These are phyloP conservation scores for Drosophila pallidifrons DNA, from an alignment of 1,140 invertebrate genomes.

Conservation along the genomic window DNA sequence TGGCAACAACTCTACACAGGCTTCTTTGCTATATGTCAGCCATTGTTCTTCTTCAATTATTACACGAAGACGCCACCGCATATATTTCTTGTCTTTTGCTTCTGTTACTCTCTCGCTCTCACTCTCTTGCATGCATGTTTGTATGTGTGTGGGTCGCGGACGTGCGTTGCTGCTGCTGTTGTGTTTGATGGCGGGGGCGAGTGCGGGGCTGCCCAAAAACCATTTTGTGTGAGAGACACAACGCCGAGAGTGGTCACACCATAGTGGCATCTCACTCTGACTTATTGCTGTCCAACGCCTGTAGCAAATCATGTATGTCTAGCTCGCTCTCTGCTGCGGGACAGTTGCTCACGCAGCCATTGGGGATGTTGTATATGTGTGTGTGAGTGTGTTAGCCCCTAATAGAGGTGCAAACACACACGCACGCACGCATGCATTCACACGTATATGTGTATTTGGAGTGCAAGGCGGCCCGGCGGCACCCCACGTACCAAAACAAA, in stretches of 20 bases:
- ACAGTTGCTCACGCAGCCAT: constrained; percentile 40
- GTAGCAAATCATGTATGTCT: constrained; percentile 14
- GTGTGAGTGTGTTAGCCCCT: constrained; percentile 21
- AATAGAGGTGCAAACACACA: constrained; percentile 16
- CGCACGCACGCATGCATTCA: background rate
- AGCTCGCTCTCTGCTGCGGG: constrained; percentile 30
- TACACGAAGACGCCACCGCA: constrained; percentile 78
- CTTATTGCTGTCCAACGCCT: background rate
- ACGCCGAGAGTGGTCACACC: constrained; percentile 24
- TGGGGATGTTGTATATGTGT: constrained; percentile 27
- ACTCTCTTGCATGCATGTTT: constrained; percentile 10
- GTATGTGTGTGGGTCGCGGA: constrained; percentile 41
- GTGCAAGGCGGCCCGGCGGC: constrained; percentile 43
- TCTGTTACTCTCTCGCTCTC: constrained; percentile 23
- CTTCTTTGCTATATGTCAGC: constrained; percentile 56
- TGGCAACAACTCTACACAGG: background rate
- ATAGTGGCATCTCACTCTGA: constrained; percentile 30
- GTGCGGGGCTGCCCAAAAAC: background rate
- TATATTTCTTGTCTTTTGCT: constrained; percentile 68
- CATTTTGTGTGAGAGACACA: constrained; percentile 35
- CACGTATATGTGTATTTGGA: constrained; percentile 7
- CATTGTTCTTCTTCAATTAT: constrained; percentile 77
- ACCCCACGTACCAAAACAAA: constrained; percentile 61
- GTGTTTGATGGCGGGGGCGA: background rate
- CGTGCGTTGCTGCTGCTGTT: constrained; percentile 1